These are phyloP conservation scores for Morelia viridis DNA, from an alignment of 2,797 vertebrate species.

Conservation along the genomic window DNA sequence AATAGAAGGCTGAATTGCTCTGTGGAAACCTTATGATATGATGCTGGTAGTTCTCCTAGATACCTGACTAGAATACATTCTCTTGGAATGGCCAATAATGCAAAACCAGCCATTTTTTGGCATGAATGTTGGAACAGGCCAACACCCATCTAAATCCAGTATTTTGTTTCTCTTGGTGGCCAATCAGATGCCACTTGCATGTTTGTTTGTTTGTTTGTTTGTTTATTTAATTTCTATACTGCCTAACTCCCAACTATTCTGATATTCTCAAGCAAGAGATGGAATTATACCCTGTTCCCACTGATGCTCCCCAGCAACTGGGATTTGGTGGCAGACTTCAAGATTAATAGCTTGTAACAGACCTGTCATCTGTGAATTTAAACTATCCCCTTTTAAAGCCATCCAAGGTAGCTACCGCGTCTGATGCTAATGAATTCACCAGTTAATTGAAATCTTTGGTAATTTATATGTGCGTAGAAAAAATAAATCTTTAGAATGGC, in stretches of 20 bases:
- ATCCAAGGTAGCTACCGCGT: neutral
- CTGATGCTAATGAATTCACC: neutral
- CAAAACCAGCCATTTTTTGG: neutral
- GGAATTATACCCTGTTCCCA: neutral
- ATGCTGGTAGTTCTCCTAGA: neutral
- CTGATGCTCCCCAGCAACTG: neutral
- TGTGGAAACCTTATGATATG: neutral
- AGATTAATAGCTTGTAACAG: neutral
- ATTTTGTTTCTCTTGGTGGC: neutral
- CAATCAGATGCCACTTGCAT: neutral
- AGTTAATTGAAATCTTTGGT: neutral
- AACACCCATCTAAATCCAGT: neutral
- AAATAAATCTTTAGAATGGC: neutral
- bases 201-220: neutral
- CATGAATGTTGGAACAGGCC: neutral
- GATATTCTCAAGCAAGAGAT: neutral
- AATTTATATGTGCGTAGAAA: neutral
- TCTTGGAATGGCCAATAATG: neutral
- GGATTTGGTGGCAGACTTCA: neutral
- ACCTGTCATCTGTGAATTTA: neutral
- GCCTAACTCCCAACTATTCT: neutral
- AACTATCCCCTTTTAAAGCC: neutral
- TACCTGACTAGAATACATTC: neutral
- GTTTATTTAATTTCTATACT: neutral
- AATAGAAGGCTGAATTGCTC: neutral